Evolutionary conservation across 2,888 invertebrate genomes (phyloP).

Genomic region (Micoletzkya japonica): DNA sequence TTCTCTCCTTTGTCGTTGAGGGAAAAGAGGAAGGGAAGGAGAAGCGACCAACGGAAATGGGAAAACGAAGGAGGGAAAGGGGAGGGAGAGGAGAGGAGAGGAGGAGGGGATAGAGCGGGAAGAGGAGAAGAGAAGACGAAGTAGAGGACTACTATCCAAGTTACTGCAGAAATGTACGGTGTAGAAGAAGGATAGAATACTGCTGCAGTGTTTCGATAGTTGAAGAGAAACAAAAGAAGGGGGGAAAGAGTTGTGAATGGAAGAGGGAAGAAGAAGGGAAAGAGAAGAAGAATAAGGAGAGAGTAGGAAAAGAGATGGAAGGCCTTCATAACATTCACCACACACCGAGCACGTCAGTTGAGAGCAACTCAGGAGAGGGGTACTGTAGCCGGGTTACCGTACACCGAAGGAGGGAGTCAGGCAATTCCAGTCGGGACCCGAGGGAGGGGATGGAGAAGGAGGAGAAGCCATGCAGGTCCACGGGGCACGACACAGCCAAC

Average conservation of each 20-base stretch:
- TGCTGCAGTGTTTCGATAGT: no score
- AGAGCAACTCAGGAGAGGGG: no score
- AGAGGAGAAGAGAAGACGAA: neutral
- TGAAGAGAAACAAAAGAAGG: no score
- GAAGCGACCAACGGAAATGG: conserved; percentile 1
- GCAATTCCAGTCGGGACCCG: neutral
- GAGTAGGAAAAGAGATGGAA: neutral
- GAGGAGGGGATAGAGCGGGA: neutral
- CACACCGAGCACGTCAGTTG: no score
- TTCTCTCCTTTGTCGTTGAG: no score
- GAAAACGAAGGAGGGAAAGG: neutral
- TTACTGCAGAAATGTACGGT: no score
- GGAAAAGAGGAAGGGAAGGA: neutral
- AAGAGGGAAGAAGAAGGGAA: neutral
- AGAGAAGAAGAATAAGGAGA: neutral
- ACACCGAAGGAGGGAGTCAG: neutral
- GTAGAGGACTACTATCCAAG: neutral
- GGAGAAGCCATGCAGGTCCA: conserved; percentile 5
- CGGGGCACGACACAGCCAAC: conserved; percentile 7
- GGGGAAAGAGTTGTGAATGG: neutral
- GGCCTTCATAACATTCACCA: no score
- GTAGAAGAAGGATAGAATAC: no score
- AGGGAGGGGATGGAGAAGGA: neutral
- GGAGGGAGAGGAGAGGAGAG: neutral
- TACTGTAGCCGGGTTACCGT: no score